These are phyloP conservation scores for Hyppa rectilinea DNA, from an alignment of 2,888 invertebrate species.

Conservation along the genomic window DNA sequence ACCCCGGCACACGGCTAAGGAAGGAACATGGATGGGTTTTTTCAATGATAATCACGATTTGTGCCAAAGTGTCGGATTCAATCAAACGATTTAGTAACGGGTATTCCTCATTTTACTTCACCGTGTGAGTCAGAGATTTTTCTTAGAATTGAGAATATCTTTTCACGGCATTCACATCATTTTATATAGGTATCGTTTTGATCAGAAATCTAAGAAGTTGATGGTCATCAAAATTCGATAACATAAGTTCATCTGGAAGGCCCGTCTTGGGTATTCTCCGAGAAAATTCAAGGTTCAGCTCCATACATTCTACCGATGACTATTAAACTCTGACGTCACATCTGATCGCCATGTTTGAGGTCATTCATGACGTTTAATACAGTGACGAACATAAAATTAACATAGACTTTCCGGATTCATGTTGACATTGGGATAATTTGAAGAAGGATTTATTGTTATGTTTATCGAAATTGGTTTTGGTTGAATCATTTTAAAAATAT, in stretches of 20 bases:
- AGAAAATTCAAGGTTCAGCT: slow-evolving; percentile 38
- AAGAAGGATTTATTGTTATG: slow-evolving; percentile 29
- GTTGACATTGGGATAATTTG: slow-evolving; percentile 34
- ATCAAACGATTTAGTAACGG: neutral
- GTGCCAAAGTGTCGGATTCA: neutral
- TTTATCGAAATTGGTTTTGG: slow-evolving; percentile 35
- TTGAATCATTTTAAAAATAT: slow-evolving; percentile 39
- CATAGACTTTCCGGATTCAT: slow-evolving; percentile 34
- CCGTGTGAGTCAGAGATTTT: slow-evolving; percentile 15
- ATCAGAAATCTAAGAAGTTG: neutral
- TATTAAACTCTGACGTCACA: slow-evolving; percentile 33
- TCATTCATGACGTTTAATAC: slow-evolving; percentile 45
- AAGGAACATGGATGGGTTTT: too few relatives aligned
- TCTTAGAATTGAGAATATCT: neutral
- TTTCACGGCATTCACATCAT: neutral
- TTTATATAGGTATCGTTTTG: neutral
- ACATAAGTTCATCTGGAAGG: slow-evolving; percentile 7
- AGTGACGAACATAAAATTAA: slow-evolving; percentile 48
- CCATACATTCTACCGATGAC: slow-evolving; percentile 26
- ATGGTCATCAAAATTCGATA: slow-evolving; percentile 19
- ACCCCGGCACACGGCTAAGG: too few relatives aligned
- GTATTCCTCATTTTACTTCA: neutral
- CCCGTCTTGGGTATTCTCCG: slow-evolving; percentile 22
- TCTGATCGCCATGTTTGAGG: slow-evolving; percentile 15
- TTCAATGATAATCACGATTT: too few relatives aligned